Base-by-base conservation (phyloP, 2,113 vertebrate genomes). In the Dryoscopus gambensis region DNA sequence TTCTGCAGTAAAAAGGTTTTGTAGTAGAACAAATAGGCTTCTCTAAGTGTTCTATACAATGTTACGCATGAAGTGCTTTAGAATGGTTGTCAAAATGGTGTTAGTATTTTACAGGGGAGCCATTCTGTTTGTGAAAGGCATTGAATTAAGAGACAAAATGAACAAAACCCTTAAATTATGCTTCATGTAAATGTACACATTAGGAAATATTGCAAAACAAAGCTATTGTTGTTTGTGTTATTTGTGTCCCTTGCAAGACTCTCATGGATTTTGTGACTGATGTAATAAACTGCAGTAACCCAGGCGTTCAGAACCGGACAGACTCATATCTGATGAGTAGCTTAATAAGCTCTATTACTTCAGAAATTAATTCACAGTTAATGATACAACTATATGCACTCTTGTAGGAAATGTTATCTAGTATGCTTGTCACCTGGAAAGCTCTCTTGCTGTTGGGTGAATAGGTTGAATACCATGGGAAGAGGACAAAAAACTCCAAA, bases 1-100 rank as follows among this genome's bases (percentile, higher is more conserved):
- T 91, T 73, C 40, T 83, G 24, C 75, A 69, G 79, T 69, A 62
- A 83, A 95, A 94, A 69, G 37, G 33, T 86, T 94, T 90, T 86
- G 55, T 74, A 79, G 74, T 87, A 93, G 90, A 95, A 92, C 50
- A 93, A 94, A 96, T 57, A 50, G 79, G 35, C 47, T 91, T 87
- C 94, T 85, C 70, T 89, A 20, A 79, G 85, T 68, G 65, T 79
- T 90, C 82, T 79, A 31, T 64, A 71, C 27, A 67, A 18, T 11
- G 60, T 94, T 71, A n/a, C 3, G 0, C 78, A 68, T 85, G 84
- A 87, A 56, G 49, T 37, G 31, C 78, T 63, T 80, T 81, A 47
- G 69, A 84, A 44, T 13, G 0, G 20, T 70, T 87, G 80, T 89
- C 69, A 67, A 59, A 67, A 22, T 21, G 12, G 47, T 44, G 28